A percentile compares a stretch with the other conserved stretches of the same genome.
These are phyloP conservation scores for Steinernema khuongi DNA, from an alignment of 1,140 invertebrate genomes.

Conservation along the genomic window DNA sequence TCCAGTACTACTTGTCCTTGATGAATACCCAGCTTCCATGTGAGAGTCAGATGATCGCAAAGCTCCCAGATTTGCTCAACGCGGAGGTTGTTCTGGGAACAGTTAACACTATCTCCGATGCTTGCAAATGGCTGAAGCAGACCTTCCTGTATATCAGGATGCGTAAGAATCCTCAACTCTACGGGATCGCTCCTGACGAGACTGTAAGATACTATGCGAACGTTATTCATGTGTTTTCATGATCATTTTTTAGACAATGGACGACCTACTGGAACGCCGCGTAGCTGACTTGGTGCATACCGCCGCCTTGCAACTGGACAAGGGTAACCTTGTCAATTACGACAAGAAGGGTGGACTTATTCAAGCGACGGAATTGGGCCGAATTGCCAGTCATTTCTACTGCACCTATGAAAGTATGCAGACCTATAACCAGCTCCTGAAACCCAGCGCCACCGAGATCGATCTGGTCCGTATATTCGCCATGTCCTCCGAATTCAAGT, in stretches of 20 bases:
- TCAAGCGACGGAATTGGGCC: constrained; percentile 83
- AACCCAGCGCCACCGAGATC: constrained; percentile 92
- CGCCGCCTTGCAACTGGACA: constrained; percentile 81
- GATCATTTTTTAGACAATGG: constrained; percentile 62
- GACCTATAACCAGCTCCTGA: constrained; percentile 90
- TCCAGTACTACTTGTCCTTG: constrained; percentile 93
- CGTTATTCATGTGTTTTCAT: no score
- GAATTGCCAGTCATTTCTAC: constrained; percentile 97
- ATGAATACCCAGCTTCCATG: constrained; percentile 72
- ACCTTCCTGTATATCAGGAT: constrained; percentile 87
- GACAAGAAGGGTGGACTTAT: constrained; percentile 90
- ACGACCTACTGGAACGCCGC: constrained; percentile 77
- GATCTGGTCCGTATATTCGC: constrained; percentile 98
- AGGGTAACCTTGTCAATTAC: constrained; percentile 86
- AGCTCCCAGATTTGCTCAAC: constrained; percentile 88
- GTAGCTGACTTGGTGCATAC: constrained; percentile 91
- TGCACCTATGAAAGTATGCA: constrained; percentile 92
- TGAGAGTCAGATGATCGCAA: constrained; percentile 65
- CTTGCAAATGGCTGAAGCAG: constrained; percentile 89
- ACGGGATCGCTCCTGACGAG: constrained; percentile 78
- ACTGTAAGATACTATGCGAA: no score
- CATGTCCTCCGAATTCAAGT: constrained; percentile 84
- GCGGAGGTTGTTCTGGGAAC: constrained; percentile 94
- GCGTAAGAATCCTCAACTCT: constrained; percentile 75
- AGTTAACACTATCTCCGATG: constrained; percentile 87